These are phyloP conservation scores for Cariama cristata DNA, from an alignment of 2,113 vertebrate species.

Conservation along the genomic window DNA sequence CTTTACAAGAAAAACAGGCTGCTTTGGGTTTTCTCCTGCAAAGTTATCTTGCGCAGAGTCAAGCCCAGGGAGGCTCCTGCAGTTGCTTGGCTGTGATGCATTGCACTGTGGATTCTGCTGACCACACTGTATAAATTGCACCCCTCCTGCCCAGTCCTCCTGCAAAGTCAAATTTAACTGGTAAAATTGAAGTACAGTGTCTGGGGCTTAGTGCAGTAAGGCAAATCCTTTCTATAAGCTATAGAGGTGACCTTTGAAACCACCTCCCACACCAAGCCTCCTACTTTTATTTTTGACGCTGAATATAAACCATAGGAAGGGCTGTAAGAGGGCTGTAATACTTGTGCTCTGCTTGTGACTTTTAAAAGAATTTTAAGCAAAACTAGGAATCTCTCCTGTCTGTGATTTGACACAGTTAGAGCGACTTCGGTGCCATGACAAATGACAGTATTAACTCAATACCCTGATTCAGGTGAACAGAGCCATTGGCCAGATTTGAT, in stretches of 20 bases:
- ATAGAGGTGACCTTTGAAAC: slow-evolving; percentile 16
- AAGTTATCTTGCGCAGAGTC: neutral
- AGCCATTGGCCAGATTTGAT: neutral
- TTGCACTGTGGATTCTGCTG: neutral
- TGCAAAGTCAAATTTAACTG: neutral
- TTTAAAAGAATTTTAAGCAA: neutral
- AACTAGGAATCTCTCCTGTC: neutral
- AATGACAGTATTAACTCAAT: neutral
- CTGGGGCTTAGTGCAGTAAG: slow-evolving; percentile 39
- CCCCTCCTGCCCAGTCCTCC: neutral
- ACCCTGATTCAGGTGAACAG: neutral
- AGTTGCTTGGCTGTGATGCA: neutral
- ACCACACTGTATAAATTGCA: neutral
- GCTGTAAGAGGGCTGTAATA: neutral
- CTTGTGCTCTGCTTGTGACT: neutral
- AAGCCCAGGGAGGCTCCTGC: neutral
- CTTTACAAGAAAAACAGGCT: neutral
- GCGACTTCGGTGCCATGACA: neutral
- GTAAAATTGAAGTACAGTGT: slow-evolving; percentile 4
- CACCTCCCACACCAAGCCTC: neutral
- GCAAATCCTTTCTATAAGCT: slow-evolving; percentile 7
- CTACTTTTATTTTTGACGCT: neutral
- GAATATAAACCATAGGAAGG: neutral
- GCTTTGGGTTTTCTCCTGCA: neutral
- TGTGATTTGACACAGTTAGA: neutral